phyloP scores from a whole-genome alignment of 2,888 invertebrate genomes.

The Tribolium freemani region DNA sequence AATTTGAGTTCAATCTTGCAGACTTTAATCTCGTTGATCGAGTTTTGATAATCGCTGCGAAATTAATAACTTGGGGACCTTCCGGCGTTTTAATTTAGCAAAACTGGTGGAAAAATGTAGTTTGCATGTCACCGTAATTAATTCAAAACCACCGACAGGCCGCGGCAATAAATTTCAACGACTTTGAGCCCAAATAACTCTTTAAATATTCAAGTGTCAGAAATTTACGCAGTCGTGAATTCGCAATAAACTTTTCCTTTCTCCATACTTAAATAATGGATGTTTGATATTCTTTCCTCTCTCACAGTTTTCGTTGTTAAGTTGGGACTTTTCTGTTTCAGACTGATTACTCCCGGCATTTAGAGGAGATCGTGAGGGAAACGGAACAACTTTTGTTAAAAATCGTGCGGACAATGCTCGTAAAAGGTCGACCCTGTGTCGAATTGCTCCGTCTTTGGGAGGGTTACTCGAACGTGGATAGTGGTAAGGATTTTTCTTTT shows the following conservation, averaged over 20 bases:
- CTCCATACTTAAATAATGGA: neutral
- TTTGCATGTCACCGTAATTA: neutral
- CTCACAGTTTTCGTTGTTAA: too few relatives aligned
- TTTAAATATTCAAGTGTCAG: constrained; percentile 9
- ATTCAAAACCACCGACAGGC: neutral
- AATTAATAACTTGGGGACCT: neutral
- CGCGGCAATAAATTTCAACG: constrained; percentile 8
- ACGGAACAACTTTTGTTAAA: constrained; percentile 72
- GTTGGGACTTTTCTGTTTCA: constrained; percentile 59
- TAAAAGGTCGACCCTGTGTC: constrained; percentile 49
- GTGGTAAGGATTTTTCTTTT: constrained; percentile 46
- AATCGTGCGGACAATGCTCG: constrained; percentile 68
- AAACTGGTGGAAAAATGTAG: neutral
- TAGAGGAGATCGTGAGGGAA: constrained; percentile 77
- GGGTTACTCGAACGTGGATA: constrained; percentile 53
- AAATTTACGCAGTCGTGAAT: constrained; percentile 4
- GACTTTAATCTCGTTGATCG: neutral
- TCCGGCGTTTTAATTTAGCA: neutral
- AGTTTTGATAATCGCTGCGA: neutral
- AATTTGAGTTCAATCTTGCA: neutral
- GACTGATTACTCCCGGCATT: constrained; percentile 79
- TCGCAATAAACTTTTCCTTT: neutral
- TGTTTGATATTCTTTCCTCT: too few relatives aligned
- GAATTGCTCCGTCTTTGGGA: constrained; percentile 63
- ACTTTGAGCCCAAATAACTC: constrained; percentile 1